Evolutionary conservation across 2,797 vertebrate genomes (phyloP).

Genomic region (Anguilla anguilla): DNA sequence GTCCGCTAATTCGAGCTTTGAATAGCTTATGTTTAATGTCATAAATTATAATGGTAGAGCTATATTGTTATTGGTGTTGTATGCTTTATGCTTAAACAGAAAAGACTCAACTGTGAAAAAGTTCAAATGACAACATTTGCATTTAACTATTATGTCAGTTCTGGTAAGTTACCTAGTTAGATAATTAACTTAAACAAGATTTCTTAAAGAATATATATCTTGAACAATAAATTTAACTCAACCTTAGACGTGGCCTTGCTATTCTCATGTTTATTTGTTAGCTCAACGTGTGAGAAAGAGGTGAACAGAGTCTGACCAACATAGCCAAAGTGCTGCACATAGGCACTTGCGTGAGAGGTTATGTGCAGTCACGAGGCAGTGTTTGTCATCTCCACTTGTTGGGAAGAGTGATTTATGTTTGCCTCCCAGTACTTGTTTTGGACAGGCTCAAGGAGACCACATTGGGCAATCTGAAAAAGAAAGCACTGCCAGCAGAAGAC

Average conservation of each 20-base stretch:
- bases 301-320: background rate
- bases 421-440: slow-evolving; percentile 27
- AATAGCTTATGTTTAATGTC: background rate
- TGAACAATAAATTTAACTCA: background rate
- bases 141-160: background rate
- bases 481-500: slow-evolving; percentile 36
- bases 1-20: slow-evolving; percentile 54
- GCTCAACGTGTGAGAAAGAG: slow-evolving; percentile 11
- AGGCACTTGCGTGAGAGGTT: background rate
- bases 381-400: background rate
- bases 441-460: slow-evolving; percentile 24
- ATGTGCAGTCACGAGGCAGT: slow-evolving; percentile 21
- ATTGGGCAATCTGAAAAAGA: slow-evolving; percentile 46
- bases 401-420: slow-evolving; percentile 47
- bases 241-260: background rate
- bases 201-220: background rate
- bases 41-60: background rate
- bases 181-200: background rate
- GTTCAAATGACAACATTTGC: background rate
- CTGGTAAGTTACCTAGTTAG: background rate
- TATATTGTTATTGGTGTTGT: slow-evolving; percentile 5
- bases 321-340: background rate
- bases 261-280: background rate
- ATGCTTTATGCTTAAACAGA: background rate
- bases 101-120: background rate